Base-by-base conservation (phyloP, 2,888 invertebrate species). In the Agrotis ipsilon region DNA sequence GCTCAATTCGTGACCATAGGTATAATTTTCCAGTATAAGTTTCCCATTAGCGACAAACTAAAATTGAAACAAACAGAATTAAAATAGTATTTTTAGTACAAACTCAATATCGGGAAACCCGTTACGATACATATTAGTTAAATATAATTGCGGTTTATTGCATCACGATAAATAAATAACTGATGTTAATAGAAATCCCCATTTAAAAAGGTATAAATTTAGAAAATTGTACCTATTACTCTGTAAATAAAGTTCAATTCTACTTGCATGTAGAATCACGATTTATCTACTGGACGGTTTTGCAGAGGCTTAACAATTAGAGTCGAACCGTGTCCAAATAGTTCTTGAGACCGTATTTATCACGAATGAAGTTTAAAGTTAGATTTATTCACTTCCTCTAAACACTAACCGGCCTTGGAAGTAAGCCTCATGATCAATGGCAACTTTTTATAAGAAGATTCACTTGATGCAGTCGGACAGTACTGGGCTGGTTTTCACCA, bases 311-410 rank as follows among this genome's bases (percentile, higher is more conserved):
- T 72, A 9, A 13, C 58, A 70, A 60, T 59, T 51, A 59, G 9
- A 46, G n/a, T 2, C n/a, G 3, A 45, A 45, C 16, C 72, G 51
- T 71, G 46, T 39, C 24, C 5, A 70, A 48, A 58, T 69, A 24
- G 58, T 58, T 69, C 32, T 48, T 71, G 46, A 69, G 70, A 70
- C 39, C 11, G 14, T 58, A 70, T 69, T 57, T 58, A 57, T 24
- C 45, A 55, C 39, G 1, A 16, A 39, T 21, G 6, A 27, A 3
- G 14, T 48, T n/a, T n/a, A 63, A 14, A 14, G 18, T 32, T 62
- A 61, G 13, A 24, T 54, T 32, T 32, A 0, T 32, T 32, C 11
- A 14, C 55, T 32, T 32, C 55, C 55, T 32, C 14, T 39, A 19
- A 7, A n/a, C 6, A 6, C 2, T n/a, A 6, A 3, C n/a, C 6